Base-by-base conservation (phyloP, 2,113 vertebrate genomes). In the Corvus moneduloides region DNA sequence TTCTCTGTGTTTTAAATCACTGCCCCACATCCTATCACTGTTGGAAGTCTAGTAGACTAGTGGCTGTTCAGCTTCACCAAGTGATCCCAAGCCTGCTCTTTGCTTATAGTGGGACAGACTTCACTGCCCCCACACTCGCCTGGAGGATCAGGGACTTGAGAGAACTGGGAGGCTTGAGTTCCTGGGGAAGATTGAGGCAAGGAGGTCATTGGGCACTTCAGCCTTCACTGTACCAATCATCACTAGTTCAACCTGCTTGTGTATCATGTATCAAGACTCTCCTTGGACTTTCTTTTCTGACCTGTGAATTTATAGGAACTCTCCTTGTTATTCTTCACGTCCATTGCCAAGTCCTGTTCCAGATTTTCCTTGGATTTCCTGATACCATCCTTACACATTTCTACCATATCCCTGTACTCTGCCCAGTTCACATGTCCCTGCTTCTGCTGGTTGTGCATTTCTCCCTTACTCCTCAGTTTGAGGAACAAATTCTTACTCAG, bases 311-410 rank as follows among this genome's bases (percentile, higher is more conserved):
- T 44, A 28, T 8, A 58, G 44, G 9, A 58, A 51, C 18, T 6
- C 8, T 58, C 30, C 30, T 71, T 11, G 9, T 32, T 51, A 13
- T 49, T 58, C 27, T 19, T 88, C 10, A 11, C 0, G 0, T 73
- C 15, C 15, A 4, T 73, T 66, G 5, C 18, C 12, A 51, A 58
- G 6, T 51, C 15, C 15, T 58, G 26, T 58, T 66, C 12, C 32
- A 20, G 12, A 19, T 73, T 73, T n/a, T 49, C 10, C 15, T 51
- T 73, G 17, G 15, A 15, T 66, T 81, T 81, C 18, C 9, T 2
- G 7, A 27, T 35, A 3, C 5, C 16, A 27, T 77, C 27, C 10
- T 16, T 51, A 33, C 15, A 33, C 18, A 37, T 51, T 37, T 51
- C 8, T 37, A 2, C 17, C 8, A 11, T 58, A 35, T 51, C 6